phyloP scores from a whole-genome alignment of 2,797 vertebrate genomes.

The Sylvia borin region DNA sequence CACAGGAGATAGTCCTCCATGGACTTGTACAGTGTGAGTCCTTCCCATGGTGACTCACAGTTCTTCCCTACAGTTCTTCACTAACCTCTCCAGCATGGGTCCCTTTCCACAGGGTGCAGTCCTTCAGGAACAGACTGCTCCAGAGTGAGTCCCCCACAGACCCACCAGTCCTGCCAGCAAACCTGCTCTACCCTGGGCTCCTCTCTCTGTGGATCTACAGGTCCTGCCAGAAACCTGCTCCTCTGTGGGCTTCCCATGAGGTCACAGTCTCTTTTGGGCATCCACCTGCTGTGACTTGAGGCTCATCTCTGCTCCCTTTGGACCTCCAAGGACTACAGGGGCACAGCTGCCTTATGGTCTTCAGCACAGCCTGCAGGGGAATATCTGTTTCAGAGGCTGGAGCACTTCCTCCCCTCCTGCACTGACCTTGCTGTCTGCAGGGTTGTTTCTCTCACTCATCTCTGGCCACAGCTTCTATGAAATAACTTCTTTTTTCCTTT shows the following conservation, averaged over 20 bases:
- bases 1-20: not conserved
- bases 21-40: not conserved
- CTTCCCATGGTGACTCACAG: not conserved
- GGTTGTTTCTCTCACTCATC: not conserved
- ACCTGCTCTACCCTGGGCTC: fast-evolving
- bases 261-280: not conserved
- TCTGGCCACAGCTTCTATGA: not conserved
- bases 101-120: not conserved
- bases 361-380: not conserved
- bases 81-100: fast-evolving
- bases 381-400: not conserved
- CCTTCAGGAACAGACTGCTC: not conserved
- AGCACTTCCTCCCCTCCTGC: not conserved
- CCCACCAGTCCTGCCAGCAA: not conserved
- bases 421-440: not conserved
- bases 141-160: fast-evolving
- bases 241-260: fast-evolving
- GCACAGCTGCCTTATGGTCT: not conserved
- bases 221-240: not conserved
- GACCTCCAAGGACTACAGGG: fast-evolving
- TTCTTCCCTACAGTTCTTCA: not conserved
- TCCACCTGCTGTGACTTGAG: not conserved
- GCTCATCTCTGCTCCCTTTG: not conserved
- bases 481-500: not conserved
- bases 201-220: not conserved